Percentiles rank a stretch among this genome's conserved stretches.
phyloP scores from a whole-genome alignment of 2,797 vertebrate species.

The Melopsittacus undulatus region DNA sequence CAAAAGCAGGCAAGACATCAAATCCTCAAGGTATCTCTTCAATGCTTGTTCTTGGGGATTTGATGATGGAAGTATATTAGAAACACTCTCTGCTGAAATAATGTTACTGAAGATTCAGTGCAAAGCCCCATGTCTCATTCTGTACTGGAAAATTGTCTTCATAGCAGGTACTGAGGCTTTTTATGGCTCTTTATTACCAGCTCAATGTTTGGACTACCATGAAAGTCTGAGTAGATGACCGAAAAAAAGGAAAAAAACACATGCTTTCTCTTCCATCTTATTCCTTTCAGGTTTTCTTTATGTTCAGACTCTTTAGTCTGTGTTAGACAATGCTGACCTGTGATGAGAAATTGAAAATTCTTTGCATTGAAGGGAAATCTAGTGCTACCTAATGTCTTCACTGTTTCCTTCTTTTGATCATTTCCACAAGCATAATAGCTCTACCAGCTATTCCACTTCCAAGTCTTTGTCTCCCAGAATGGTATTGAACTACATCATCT shows the following conservation, averaged over 20 bases:
- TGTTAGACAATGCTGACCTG: fast-evolving
- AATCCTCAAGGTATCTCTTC: not conserved
- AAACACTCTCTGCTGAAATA: not conserved
- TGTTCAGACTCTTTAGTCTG: not conserved
- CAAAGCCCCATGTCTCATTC: not conserved
- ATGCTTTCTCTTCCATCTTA: not conserved
- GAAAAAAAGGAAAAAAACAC: not conserved
- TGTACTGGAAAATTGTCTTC: not conserved
- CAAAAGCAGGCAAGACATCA: not conserved
- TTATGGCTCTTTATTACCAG: not conserved
- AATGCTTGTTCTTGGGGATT: not conserved
- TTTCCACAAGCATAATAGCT: not conserved
- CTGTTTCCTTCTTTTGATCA: not conserved
- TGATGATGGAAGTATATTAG: not conserved
- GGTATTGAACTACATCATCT: not conserved
- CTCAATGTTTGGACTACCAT: not conserved
- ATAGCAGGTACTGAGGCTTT: not conserved
- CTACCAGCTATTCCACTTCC: fast-evolving
- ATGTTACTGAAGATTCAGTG: not conserved
- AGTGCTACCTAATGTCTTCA: not conserved
- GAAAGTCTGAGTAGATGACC: not conserved
- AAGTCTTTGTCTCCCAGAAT: not conserved
- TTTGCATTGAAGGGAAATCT: not conserved
- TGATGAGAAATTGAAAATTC: not conserved
- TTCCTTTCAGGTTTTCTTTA: not conserved